Evolutionary conservation across 2,797 vertebrate species (phyloP), one percentile per base, ranked within the genome.

Genomic region (Streptopelia turtur): DNA sequence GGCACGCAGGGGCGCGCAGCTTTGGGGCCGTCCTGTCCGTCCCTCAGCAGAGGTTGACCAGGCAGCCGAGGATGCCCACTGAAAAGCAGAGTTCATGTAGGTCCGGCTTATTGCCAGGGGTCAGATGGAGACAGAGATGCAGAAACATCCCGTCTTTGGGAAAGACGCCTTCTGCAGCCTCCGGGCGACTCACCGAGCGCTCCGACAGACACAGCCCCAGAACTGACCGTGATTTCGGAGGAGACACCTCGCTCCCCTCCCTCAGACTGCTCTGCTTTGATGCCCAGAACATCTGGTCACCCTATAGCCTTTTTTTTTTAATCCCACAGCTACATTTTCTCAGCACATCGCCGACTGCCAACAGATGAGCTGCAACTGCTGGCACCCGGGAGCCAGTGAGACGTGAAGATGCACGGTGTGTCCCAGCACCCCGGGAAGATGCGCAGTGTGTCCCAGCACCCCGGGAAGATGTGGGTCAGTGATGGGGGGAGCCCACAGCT

Each of bases 261-360:
- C 49, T 30, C 70, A 17, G 18, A 49, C 41, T 35, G 53, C 8
- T 95, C 74, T 83, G 79, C 23, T 90, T 55, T 52, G 35, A 49
- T 94, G 91, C 96, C 94, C 94, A n/a, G 52, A 97, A 95, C 64
- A 95, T 81, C 77, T 90, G 57, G 59, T 95, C 90, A 91, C 57
- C 92, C 89, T 11, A 25, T 49, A 94, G 79, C 87, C 72, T 61
- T 92, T 88, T 93, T 60, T 81, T 93, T 53, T 52, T 13, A 64
- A 90, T 86, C 95, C 79, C 65, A 53, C 74, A 90, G 35, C 59
- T 75, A 85, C n/a, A 7, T 89, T 96, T 94, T 89, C 88, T 71
- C 81, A 68, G 89, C 55, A 5, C 70, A 10, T 22, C 57, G 33
- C 77, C 23, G 49, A 33, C 66, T 88, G 80, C 79, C 89, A 61